Evolutionary conservation across 2,797 vertebrate genomes (phyloP).

Genomic region (Phylloscopus collybita): DNA sequence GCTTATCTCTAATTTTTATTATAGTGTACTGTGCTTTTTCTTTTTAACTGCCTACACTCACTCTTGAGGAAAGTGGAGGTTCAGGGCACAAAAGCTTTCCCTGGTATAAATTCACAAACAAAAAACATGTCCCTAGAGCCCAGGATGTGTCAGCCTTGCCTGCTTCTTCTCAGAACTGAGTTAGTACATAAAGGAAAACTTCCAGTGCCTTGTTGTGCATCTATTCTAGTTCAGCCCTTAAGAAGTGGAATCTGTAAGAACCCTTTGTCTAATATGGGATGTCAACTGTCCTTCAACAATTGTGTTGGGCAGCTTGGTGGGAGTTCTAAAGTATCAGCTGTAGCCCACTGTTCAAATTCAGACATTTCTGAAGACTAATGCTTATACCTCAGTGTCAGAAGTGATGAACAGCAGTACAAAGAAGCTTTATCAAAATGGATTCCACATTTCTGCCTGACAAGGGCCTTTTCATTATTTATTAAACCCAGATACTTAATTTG

Average conservation of each 20-base stretch:
- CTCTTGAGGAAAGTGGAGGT: background rate
- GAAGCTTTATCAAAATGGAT: background rate
- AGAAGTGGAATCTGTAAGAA: slow-evolving; percentile 18
- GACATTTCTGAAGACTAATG: slow-evolving; percentile 40
- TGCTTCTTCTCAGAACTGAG: background rate
- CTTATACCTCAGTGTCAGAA: slow-evolving; percentile 15
- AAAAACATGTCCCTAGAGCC: background rate
- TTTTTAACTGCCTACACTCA: background rate
- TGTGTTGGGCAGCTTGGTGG: slow-evolving; percentile 39
- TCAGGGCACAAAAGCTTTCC: background rate
- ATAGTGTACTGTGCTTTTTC: background rate
- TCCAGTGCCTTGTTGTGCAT: background rate
- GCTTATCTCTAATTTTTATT: slow-evolving; percentile 22
- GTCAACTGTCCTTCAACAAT: slow-evolving; percentile 18
- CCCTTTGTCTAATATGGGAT: background rate
- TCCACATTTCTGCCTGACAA: background rate
- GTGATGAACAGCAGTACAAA: background rate
- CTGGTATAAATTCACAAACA: slow-evolving; percentile 38
- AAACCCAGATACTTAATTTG: background rate
- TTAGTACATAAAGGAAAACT: background rate
- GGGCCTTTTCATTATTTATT: background rate
- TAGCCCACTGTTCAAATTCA: background rate
- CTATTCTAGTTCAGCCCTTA: slow-evolving; percentile 22
- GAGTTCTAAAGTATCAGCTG: slow-evolving; percentile 59
- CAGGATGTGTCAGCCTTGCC: background rate